Base-by-base conservation (phyloP, 2,113 vertebrate species). In the Engraulis encrasicolus region DNA sequence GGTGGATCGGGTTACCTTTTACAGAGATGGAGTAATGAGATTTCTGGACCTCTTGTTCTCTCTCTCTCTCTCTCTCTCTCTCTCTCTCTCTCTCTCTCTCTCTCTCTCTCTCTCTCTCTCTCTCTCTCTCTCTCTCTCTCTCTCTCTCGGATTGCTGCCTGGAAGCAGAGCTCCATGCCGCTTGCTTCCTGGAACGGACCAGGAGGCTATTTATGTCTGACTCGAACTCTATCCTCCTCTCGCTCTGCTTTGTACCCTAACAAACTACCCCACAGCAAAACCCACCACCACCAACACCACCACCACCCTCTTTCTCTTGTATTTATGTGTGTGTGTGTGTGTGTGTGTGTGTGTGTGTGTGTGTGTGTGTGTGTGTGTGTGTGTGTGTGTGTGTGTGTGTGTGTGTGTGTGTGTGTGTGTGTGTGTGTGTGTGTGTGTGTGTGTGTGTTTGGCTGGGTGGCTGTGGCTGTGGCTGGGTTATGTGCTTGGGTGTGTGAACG, bases 141-240 rank as follows among this genome's bases (percentile, higher is more conserved):
- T 45, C 80, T 79, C 40, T 86, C 78, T 80, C 38, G 48, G 89
- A 85, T 81, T 50, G 36, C 66, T 93, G 91, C 91, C 91, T 92
- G 92, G 92, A 92, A 93, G 85, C 84, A 80, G 27, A 86, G 88
- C 86, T 86, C 85, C 1, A 80, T 36, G 85, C 86, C 85, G 80
- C 85, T 93, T 85, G 80, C 85, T 93, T 94, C 93, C 92, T 83
- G 85, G 93, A 95, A 95, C 89, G 83, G 83, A 77, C 88, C 91
- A 91, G 84, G 87, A 87, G 92, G 91, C 92, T 92, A 93, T 94
- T 94, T 92, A 89, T 87, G 87, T 90, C 82, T 61, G 84, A 50
- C 58, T 82, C 54, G 6, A 66, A 66, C 61, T 0, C 61, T 14
- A 52, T 31, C 40, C 49, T n/a, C n/a, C n/a, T n/a, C n/a, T n/a